Percentiles rank a stretch among this genome's conserved stretches.
phyloP scores from a whole-genome alignment of 2,797 vertebrate genomes.

The Heliangelus exortis region DNA sequence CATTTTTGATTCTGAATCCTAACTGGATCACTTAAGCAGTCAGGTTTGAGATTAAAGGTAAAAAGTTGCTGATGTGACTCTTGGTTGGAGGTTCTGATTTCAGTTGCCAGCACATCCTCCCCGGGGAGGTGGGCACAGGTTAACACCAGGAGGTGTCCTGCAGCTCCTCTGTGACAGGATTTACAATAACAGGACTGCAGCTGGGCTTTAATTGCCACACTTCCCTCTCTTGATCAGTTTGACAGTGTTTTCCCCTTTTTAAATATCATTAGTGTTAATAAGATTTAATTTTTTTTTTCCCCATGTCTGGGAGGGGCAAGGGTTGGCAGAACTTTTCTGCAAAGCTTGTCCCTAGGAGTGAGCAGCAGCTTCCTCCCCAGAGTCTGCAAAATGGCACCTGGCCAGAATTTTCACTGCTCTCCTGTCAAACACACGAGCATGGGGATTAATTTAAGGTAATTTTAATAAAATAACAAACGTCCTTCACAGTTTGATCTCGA shows the following conservation, averaged over 20 bases:
- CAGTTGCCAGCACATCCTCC: not conserved
- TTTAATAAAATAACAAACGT: not conserved
- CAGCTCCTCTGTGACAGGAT: not conserved
- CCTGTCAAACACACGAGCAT: not conserved
- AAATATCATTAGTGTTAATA: not conserved
- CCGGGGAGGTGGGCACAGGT: not conserved
- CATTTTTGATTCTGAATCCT: not conserved
- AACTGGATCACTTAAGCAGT: not conserved
- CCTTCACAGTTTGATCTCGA: not conserved
- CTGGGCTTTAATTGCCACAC: rapidly evolving
- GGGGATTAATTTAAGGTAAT: not conserved
- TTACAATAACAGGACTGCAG: rapidly evolving
- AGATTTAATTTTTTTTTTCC: not conserved
- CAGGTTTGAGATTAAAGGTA: not conserved
- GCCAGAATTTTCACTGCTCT: not conserved
- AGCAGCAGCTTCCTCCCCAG: not conserved
- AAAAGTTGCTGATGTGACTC: not conserved
- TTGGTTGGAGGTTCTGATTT: not conserved
- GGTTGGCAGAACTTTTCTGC: not conserved
- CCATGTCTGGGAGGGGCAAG: not conserved
- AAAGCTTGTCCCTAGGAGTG: not conserved
- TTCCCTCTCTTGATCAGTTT: not conserved
- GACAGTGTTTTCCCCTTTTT: not conserved
- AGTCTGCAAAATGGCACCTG: not conserved
- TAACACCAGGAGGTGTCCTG: not conserved